Evolutionary conservation across 1,140 invertebrate genomes (phyloP), one percentile per base, ranked within the genome.

Genomic region (Cataglyphis hispanica): DNA sequence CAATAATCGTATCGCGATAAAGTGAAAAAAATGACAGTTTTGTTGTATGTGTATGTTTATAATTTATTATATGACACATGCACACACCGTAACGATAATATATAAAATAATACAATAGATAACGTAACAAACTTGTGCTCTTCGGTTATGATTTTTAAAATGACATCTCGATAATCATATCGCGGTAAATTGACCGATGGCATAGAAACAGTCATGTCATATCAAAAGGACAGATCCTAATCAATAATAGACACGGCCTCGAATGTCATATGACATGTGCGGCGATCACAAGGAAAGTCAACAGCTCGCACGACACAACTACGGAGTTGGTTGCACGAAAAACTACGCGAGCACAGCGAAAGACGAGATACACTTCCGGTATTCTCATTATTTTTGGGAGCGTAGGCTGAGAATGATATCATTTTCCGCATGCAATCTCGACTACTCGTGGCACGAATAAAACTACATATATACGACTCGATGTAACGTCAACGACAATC

Each of bases 371-470:
- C 53, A 69, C 27, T 80, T 80, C 77, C 77, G 64, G 77, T 31
- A 69, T 69, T 16, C 13, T 53, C 64, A 60, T 80, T 80, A 56
- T 69, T 80, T 80, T 80, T 43, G 46, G 46, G 1, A 34, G n/a
- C 31, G 27, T 13, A 10, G 22, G 16, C 1, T 22, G 78, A 83
- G 61, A 83, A 34, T 13, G 46, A 56, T 80, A 69, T 67, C 76
- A 27, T 13, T 67, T 67, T 25, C 34, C 63, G n/a, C 75, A 43
- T 50, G 25, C 25, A 56, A 80, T 80, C 61, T 27, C 63, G n/a
- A 19, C 63, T 11, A 1, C 2, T 40, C 34, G 31, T 19, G 11
- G 3, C 64, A 58, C 37, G 34, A 22, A 58, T 19, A 61, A 61
- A 40, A 10, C n/a, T 34, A 7, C 37, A 16, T n/a, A 34, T 6